Percentiles rank a stretch among this genome's conserved stretches.
Evolutionary conservation across 2,797 vertebrate genomes (phyloP).

Genomic region (Pteronotus mesoamericanus): DNA sequence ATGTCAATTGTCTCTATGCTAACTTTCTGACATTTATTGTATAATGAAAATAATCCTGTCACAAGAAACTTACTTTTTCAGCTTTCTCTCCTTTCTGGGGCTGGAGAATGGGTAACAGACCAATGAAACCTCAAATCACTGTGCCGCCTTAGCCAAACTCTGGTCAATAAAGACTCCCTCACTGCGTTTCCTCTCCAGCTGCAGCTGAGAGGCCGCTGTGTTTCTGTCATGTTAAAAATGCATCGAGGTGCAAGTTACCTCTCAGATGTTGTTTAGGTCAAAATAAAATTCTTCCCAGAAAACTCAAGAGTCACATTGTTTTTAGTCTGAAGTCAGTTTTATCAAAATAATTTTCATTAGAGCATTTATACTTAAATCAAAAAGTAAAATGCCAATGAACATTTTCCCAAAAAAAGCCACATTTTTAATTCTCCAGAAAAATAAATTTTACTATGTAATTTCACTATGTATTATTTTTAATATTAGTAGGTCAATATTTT

Average conservation of each 20-base stretch:
- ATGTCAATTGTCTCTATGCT: background rate
- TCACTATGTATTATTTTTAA: background rate
- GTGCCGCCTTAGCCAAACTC: background rate
- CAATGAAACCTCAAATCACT: background rate
- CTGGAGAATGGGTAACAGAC: background rate
- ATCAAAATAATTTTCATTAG: slow-evolving; percentile 37
- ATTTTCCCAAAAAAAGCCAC: background rate
- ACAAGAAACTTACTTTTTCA: background rate
- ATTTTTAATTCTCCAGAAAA: slow-evolving; percentile 18
- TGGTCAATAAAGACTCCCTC: background rate
- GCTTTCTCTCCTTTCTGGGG: background rate
- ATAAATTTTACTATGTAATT: background rate
- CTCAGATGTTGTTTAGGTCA: background rate
- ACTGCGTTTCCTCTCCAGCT: background rate
- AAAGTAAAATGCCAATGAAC: slow-evolving; percentile 12
- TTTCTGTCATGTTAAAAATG: background rate
- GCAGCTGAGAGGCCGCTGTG: background rate
- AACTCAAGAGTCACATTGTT: background rate
- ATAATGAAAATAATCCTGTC: slow-evolving; percentile 7
- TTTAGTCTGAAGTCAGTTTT: slow-evolving; percentile 38
- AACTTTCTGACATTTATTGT: background rate
- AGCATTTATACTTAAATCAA: slow-evolving; percentile 46
- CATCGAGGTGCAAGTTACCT: background rate
- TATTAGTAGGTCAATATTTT: slow-evolving; percentile 36
- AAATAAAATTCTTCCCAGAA: slow-evolving; percentile 50